Evolutionary conservation across 2,113 vertebrate species (phyloP).

Genomic region (Polyodon spathula): DNA sequence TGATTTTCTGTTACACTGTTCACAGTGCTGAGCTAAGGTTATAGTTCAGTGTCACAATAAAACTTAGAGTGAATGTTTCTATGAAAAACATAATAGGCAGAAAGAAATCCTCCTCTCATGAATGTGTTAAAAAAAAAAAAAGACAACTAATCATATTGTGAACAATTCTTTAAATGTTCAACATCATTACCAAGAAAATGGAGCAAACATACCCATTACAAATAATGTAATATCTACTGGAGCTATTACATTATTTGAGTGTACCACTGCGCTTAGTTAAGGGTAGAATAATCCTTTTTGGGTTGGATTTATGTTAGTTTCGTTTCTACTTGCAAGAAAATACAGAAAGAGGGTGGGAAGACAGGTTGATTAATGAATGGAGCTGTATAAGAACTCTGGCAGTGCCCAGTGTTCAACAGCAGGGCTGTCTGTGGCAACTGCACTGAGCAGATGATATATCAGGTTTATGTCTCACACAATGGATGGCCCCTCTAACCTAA

Average conservation of each 20-base stretch:
- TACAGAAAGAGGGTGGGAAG: not conserved
- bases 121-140: too few species aligned
- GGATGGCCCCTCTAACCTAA: not conserved
- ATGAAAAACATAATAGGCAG: too few species aligned
- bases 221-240: not conserved
- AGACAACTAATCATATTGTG: too few species aligned
- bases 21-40: conserved; percentile 8
- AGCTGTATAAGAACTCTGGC: not conserved
- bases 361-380: not conserved
- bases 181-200: too few species aligned
- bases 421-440: too few species aligned
- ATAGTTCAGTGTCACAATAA: conserved; percentile 4
- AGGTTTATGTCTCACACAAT: too few species aligned
- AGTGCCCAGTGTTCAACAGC: too few species aligned
- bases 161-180: too few species aligned
- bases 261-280: not conserved
- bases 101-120: too few species aligned
- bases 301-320: not conserved
- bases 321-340: not conserved
- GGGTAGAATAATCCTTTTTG: not conserved
- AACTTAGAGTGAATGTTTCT: too few species aligned
- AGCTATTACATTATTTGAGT: not conserved
- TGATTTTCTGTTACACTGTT: conserved; percentile 34
- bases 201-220: not conserved
- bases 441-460: too few species aligned